Conservation (phyloP, 2,113 vertebrate genomes). For the Copsychus sechellarum region DNA sequence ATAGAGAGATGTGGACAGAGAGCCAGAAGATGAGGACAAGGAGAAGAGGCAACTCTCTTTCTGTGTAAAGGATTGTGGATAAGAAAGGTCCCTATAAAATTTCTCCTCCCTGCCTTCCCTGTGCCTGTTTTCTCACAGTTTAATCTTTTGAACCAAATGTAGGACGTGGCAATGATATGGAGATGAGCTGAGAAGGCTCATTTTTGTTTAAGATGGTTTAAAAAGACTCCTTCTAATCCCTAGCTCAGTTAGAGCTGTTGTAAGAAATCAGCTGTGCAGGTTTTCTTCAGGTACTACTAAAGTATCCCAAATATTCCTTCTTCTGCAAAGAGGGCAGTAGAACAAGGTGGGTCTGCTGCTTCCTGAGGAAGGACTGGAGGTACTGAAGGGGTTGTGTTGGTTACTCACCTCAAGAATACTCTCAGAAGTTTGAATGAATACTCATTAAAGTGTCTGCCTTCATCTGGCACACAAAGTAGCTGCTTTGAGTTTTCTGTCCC, state of each 20-base stretch:
- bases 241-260: background rate
- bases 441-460: accelerated
- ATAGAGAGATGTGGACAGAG: background rate
- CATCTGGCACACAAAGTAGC: background rate
- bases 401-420: background rate
- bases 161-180: background rate
- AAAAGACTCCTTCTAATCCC: background rate
- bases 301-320: background rate
- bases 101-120: background rate
- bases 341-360: background rate
- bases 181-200: background rate
- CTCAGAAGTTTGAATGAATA: background rate
- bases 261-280: background rate
- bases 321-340: background rate
- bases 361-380: background rate
- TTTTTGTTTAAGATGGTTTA: background rate
- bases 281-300: background rate
- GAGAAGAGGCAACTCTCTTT: background rate
- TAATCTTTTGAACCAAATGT: background rate
- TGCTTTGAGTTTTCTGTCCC: background rate
- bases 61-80: background rate
- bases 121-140: background rate
- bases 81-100: background rate
- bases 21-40: background rate
- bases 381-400: background rate